Evolutionary conservation across 2,888 invertebrate genomes (phyloP), one percentile per base, ranked within the genome.

Genomic region (Drosophila pseudotakahashii): DNA sequence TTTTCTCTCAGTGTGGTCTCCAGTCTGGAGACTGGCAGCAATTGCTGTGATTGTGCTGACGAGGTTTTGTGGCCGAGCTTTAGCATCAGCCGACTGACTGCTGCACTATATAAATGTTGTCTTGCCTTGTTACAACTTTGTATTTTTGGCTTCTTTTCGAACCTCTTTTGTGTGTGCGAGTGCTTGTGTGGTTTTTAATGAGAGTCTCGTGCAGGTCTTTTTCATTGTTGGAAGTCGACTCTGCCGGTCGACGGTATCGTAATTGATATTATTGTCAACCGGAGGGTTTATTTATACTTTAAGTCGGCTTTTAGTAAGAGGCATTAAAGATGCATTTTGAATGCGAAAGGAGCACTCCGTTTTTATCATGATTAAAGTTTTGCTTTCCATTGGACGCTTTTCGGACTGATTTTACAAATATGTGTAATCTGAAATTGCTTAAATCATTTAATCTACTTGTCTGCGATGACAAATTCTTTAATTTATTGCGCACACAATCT

Each of bases 181-280:
- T 71, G 73, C 45, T 41, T 67, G 52, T 58, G 50, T 68, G 73
- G 66, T 71, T 79, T 77, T 73, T 77, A 82, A 85, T 79, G 67
- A 82, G 73, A 82, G 88, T 82, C 81, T 82, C 88, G 88, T 82
- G 88, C 82, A 82, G 51, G 79, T 59, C 68, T 61, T 76, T 64
- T 41, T 68, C 72, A 58, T 72, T 67, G 60, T 52, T 52, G 57
- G 70, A 75, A 54, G 47, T 47, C 36, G 60, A 69, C 59, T 59
- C 64, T 63, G 66, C 59, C 70, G 61, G 67, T 37, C 59, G 54
- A 55, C 58, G 30, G 48, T 55, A 73, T 75, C 77, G 79, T 79
- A 88, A 88, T 82, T 88, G 80, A 85, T 82, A 88, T 82, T 77
- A 82, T 82, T 74, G 82, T 88, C 80, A 82, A 69, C 77, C 82